Conservation (phyloP, 2,888 invertebrate species). For the Lypha dubia region DNA sequence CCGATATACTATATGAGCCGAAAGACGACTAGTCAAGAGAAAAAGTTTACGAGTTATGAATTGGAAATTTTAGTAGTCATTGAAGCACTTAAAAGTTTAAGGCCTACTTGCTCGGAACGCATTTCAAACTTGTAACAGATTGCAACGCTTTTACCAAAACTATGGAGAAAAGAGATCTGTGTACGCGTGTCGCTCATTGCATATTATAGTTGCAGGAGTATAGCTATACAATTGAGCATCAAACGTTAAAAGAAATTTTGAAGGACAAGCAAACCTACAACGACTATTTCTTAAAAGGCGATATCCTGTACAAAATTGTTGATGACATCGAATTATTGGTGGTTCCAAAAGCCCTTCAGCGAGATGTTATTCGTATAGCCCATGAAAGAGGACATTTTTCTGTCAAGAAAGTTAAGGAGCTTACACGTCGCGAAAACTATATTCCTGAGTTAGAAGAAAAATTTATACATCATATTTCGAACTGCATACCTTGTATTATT, state of each 20-base stretch:
- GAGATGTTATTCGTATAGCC: slow-evolving; percentile 47
- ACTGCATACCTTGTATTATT: slow-evolving; percentile 60
- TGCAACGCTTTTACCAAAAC: slow-evolving; percentile 70
- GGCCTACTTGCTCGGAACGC: slow-evolving; percentile 71
- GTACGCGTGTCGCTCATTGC: slow-evolving; percentile 73
- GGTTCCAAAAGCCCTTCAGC: slow-evolving; percentile 54
- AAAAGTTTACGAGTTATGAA: slow-evolving; percentile 72
- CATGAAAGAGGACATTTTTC: slow-evolving; percentile 61
- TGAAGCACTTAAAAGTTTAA: slow-evolving; percentile 74
- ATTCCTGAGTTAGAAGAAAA: slow-evolving; percentile 65
- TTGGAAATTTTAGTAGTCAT: slow-evolving; percentile 75
- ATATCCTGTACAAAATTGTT: slow-evolving; percentile 49
- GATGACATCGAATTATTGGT: slow-evolving; percentile 56
- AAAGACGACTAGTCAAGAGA: slow-evolving; percentile 61
- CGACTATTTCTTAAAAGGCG: slow-evolving; percentile 47
- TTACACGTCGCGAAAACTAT: slow-evolving; percentile 51
- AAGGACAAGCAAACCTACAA: slow-evolving; percentile 16
- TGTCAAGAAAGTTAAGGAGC: slow-evolving; percentile 58
- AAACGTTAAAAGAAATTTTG: slow-evolving; percentile 59
- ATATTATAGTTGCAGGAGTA: slow-evolving; percentile 73
- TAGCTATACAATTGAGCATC: slow-evolving; percentile 72
- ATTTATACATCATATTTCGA: slow-evolving; percentile 50
- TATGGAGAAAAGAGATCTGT: slow-evolving; percentile 67
- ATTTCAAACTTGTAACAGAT: slow-evolving; percentile 63
- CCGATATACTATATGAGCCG: slow-evolving; percentile 70